Base-by-base conservation (phyloP, 2,797 vertebrate genomes). In the Chaenodraco wilsoni region DNA sequence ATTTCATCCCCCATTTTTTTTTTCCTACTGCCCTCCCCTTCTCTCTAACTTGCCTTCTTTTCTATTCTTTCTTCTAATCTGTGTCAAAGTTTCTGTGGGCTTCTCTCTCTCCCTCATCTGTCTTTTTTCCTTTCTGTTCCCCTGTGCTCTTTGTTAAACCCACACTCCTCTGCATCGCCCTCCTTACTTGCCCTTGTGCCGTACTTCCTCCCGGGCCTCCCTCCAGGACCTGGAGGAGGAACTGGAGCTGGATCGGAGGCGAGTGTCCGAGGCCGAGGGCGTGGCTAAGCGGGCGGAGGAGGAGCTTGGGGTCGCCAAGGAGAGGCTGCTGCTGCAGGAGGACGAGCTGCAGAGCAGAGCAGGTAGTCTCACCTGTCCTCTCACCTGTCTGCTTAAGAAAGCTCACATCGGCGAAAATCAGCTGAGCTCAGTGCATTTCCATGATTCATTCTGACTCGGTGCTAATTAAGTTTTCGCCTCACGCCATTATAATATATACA, bases 171-270 rank as follows among this genome's bases (percentile, higher is more conserved):
- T 59, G 37, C 63, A 16, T 61, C 9, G 1, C 40, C 72, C 61
- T 63, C 59, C 51, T 77, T 46, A 31, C 23, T 44, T 59, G 41
- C 50, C 44, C 55, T 51, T 3, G 6, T 9, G 5, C 45, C 51
- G 46, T 64, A 58, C 59, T 77, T 17, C 41, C 80, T 83, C 76
- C 89, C 98, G 95, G 94, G 64, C 54, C 59, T 77, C 17, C 41
- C 79, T 83, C 76, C 89, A 98, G 95, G 94, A 96, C 87, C 86
- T 98, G 80, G 95, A 97, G 80, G 89, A 94, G 73, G 96, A 97
- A 90, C 87, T 98, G 80, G 95, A 94, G 86, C 67, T 93, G 82
- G 94, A 94, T 19, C 91, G 94, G 9, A 93, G 91, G 78, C 92
- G 95, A 43, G 95, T 96, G 68, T 84, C 92, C 0, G 93, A 95